These are phyloP conservation scores for Trichogramma dendrolimi DNA, from an alignment of 2,888 invertebrate genomes.

Conservation along the genomic window DNA sequence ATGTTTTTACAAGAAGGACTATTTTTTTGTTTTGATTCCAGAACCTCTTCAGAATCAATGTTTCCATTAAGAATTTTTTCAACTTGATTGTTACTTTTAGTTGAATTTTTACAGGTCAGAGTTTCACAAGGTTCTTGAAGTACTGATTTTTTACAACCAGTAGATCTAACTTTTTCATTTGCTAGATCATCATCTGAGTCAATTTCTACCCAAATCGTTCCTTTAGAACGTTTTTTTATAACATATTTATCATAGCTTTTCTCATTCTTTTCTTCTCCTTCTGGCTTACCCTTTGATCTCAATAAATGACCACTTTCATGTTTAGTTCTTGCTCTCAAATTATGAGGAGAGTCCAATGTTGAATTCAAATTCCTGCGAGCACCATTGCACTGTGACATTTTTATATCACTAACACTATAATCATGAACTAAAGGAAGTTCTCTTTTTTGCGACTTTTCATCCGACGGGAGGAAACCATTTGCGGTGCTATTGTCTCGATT, in stretches of 20 bases:
- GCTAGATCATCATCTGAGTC: constrained; percentile 36
- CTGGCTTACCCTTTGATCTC: constrained; percentile 47
- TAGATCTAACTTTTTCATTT: constrained; percentile 22
- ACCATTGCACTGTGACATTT: constrained; percentile 50
- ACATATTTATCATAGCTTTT: constrained; percentile 43
- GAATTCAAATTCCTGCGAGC: constrained; percentile 45
- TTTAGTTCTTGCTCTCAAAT: constrained; percentile 47
- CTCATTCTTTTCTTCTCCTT: constrained; percentile 44
- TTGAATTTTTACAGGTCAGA: constrained; percentile 13
- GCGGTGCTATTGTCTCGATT: constrained; percentile 43
- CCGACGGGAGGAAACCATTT: constrained; percentile 38
- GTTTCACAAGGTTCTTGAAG: constrained; percentile 16
- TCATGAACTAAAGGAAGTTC: constrained; percentile 37
- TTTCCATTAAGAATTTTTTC: constrained; percentile 25
- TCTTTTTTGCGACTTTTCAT: constrained; percentile 34
- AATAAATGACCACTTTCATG: constrained; percentile 49
- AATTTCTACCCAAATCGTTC: constrained; percentile 50
- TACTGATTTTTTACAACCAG: constrained; percentile 22
- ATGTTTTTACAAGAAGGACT: constrained; percentile 14
- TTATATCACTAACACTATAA: constrained; percentile 40
- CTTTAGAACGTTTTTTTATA: constrained; percentile 49
- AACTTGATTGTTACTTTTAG: constrained; percentile 19
- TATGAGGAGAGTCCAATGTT: constrained; percentile 45
- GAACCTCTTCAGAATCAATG: constrained; percentile 5
- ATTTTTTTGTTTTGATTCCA: constrained; percentile 23